Conservation (phyloP, 2,797 vertebrate genomes). For the Chloroceryle inda region DNA sequence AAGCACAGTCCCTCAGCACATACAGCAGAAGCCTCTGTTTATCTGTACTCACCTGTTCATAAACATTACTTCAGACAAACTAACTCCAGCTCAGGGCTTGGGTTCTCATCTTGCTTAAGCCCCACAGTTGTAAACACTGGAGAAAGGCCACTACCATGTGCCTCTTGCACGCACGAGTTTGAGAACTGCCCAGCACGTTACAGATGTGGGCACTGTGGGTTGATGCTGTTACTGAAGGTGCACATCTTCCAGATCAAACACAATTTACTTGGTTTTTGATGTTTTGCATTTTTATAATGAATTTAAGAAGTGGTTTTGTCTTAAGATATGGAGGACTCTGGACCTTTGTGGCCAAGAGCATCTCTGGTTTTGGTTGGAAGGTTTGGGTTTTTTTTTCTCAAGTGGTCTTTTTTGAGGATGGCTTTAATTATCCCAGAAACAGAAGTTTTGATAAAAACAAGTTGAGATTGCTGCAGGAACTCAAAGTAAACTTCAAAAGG, state of each 20-base stretch:
- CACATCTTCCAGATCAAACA: background rate
- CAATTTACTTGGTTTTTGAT: background rate
- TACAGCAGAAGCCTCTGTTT: background rate
- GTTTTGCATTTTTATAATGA: background rate
- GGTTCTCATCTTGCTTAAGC: background rate
- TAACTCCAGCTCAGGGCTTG: background rate
- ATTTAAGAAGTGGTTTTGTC: background rate
- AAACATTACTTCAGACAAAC: background rate
- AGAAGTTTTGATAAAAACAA: background rate
- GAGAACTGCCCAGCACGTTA: background rate
- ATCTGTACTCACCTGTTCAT: background rate
- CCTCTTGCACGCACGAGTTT: background rate
- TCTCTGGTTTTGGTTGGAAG: background rate
- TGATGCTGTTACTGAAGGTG: background rate
- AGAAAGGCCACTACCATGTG: background rate
- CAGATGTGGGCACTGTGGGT: too few relatives aligned
- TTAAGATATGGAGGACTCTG: background rate
- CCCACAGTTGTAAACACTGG: background rate
- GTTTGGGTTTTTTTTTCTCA: too few relatives aligned
- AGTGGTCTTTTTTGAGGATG: background rate
- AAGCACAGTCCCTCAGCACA: background rate
- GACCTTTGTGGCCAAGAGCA: background rate
- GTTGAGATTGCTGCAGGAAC: background rate
- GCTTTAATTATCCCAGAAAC: background rate
- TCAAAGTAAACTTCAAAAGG: background rate